Evolutionary conservation across 1,140 invertebrate genomes (phyloP).

Genomic region (Drosophila parabipectinata): DNA sequence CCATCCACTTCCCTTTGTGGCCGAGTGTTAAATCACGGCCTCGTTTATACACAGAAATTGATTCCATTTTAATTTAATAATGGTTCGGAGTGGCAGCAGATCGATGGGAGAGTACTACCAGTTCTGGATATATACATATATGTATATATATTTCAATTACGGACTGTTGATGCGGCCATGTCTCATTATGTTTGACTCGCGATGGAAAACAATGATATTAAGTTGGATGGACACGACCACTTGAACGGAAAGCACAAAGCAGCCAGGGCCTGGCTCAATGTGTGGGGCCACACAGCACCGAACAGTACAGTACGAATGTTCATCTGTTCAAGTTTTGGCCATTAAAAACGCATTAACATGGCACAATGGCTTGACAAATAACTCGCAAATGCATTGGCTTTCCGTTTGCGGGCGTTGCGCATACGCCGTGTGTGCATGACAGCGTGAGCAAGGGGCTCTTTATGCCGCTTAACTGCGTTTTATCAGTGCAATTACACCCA

Average conservation of each 20-base stretch:
- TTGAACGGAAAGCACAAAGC: constrained; percentile 63
- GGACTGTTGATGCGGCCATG: constrained; percentile 57
- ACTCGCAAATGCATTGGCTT: constrained; percentile 63
- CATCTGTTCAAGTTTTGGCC: constrained; percentile 70
- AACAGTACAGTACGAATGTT: constrained; percentile 37
- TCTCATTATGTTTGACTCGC: constrained; percentile 74
- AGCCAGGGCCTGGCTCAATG: too few relatives aligned
- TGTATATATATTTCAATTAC: constrained; percentile 74
- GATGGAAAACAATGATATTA: constrained; percentile 70
- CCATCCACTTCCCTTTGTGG: constrained; percentile 23
- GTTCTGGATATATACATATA: constrained; percentile 6
- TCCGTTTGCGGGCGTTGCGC: constrained; percentile 50
- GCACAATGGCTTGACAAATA: constrained; percentile 80
- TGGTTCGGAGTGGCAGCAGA: constrained; percentile 13
- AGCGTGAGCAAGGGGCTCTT: constrained; percentile 41
- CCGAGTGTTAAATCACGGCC: constrained; percentile 30
- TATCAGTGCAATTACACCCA: constrained; percentile 69
- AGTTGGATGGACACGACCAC: constrained; percentile 41
- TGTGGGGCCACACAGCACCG: background rate
- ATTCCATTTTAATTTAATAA: constrained; percentile 50
- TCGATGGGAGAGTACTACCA: constrained; percentile 13
- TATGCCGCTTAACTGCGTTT: constrained; percentile 65
- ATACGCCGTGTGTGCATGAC: constrained; percentile 53
- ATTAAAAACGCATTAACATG: constrained; percentile 80
- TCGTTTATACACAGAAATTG: constrained; percentile 46